Conservation (phyloP, 2,888 invertebrate species). For the Phaedon cochleariae region DNA sequence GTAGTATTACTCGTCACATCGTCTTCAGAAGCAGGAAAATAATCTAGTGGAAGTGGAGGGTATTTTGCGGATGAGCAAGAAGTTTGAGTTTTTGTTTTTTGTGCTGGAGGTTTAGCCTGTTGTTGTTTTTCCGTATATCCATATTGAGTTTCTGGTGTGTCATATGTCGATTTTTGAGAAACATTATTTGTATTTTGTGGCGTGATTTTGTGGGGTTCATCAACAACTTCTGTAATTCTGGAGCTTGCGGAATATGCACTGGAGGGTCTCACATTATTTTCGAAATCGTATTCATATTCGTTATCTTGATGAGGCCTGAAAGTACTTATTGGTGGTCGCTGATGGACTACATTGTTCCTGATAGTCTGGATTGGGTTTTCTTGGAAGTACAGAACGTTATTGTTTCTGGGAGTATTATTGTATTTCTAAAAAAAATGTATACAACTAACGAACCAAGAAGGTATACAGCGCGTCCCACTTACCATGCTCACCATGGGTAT, state of each 20-base stretch:
- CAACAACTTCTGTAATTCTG: not conserved
- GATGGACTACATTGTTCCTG: not conserved
- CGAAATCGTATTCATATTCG: not conserved
- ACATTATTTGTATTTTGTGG: not conserved
- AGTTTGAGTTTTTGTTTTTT: not conserved
- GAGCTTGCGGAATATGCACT: not conserved
- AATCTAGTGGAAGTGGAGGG: not conserved
- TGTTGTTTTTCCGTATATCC: not conserved
- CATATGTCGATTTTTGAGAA: no score
- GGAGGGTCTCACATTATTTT: not conserved
- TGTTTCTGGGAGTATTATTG: not conserved
- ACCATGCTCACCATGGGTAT: no score
- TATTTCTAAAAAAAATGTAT: not conserved
- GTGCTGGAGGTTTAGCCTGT: not conserved
- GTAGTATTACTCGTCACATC: no score
- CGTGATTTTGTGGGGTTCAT: not conserved
- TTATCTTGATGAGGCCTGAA: not conserved
- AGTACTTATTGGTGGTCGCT: not conserved
- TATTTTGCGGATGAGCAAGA: not conserved
- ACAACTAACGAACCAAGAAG: no score
- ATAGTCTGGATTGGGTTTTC: not conserved
- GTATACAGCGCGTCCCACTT: no score
- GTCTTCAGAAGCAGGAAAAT: not conserved
- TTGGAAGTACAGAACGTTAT: not conserved
- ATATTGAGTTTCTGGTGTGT: not conserved